These are phyloP conservation scores for Gavialis gangeticus DNA, from an alignment of 2,113 vertebrate genomes.

Conservation along the genomic window DNA sequence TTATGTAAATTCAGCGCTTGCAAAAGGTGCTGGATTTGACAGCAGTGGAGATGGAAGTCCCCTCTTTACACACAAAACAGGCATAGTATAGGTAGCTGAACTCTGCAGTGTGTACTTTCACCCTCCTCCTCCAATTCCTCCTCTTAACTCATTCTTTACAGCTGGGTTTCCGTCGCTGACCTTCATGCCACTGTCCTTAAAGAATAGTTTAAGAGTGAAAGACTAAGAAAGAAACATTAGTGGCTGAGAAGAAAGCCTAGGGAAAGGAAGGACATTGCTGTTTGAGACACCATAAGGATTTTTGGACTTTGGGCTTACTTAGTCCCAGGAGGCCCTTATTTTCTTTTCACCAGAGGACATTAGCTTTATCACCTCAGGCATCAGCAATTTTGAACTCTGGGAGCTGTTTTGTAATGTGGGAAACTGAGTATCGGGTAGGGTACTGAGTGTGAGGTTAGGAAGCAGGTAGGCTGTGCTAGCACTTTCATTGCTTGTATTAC, in stretches of 20 bases:
- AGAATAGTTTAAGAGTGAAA: not conserved
- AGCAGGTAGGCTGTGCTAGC: too few species aligned
- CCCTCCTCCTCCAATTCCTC: not conserved
- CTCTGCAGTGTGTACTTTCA: fast-evolving
- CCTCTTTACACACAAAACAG: not conserved
- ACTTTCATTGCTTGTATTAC: not conserved
- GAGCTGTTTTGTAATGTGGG: not conserved
- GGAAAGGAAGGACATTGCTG: not conserved
- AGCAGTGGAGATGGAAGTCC: not conserved
- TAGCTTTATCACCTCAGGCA: not conserved
- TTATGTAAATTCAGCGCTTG: not conserved
- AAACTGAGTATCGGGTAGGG: not conserved
- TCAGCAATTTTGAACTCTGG: not conserved
- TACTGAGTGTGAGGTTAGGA: too few species aligned
- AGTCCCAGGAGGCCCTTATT: not conserved
- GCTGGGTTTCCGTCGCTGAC: not conserved
- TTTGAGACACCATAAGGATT: not conserved
- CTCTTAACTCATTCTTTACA: fast-evolving
- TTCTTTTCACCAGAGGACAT: not conserved
- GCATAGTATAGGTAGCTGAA: fast-evolving
- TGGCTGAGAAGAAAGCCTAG: not conserved
- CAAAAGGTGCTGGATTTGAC: conserved; percentile 29
- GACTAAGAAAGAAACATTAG: not conserved
- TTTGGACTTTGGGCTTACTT: not conserved
- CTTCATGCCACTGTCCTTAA: not conserved